A percentile compares a stretch with the other conserved stretches of the same genome.
Evolutionary conservation across 2,113 vertebrate species (phyloP).

Genomic region (Solea senegalensis): DNA sequence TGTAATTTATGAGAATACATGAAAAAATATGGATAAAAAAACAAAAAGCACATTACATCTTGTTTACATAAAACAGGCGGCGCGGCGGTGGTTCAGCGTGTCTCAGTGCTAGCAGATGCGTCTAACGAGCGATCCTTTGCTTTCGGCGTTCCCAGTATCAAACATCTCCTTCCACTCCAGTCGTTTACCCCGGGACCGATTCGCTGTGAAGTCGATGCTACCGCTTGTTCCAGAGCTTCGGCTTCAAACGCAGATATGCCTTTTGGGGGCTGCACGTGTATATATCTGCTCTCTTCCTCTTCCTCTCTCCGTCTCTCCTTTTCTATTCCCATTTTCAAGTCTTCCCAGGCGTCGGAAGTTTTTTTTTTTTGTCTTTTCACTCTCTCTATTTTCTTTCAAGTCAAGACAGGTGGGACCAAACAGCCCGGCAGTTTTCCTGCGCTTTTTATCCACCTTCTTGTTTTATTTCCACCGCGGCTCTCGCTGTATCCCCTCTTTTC

Average conservation of each 20-base stretch:
- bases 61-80: conserved; percentile 58
- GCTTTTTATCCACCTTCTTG: conserved; percentile 60
- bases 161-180: conserved; percentile 76
- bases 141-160: conserved; percentile 74
- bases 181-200: conserved; percentile 73
- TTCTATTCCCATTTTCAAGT: conserved; percentile 71
- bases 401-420: conserved; percentile 78
- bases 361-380: conserved; percentile 63
- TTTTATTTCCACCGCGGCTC: conserved; percentile 50
- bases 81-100: conserved; percentile 38
- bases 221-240: conserved; percentile 67
- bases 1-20: too few species aligned
- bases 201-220: conserved; percentile 73
- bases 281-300: conserved; percentile 70
- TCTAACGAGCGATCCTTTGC: conserved; percentile 72
- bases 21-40: conserved; percentile 9
- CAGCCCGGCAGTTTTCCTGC: conserved; percentile 70
- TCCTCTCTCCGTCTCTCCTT: conserved; percentile 59
- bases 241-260: conserved; percentile 75
- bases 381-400: conserved; percentile 66
- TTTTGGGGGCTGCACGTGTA: conserved; percentile 65
- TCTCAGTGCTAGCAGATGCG: conserved; percentile 53
- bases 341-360: conserved; percentile 67
- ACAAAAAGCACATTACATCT: conserved; percentile 33
- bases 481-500: conserved; percentile 28